phyloP scores from a whole-genome alignment of 2,113 vertebrate species.

The Piliocolobus tephrosceles region DNA sequence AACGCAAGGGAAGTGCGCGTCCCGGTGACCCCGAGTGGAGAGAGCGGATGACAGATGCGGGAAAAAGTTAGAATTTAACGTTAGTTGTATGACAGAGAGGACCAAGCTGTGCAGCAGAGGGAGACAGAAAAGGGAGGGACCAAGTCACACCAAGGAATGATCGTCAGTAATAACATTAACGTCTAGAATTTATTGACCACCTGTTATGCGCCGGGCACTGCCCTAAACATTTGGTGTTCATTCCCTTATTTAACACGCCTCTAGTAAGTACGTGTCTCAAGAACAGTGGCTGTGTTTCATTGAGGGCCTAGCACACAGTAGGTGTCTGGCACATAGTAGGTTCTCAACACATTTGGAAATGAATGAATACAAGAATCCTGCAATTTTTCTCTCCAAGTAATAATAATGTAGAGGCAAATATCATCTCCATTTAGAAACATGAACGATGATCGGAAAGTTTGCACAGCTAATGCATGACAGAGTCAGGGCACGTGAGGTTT shows the following conservation, averaged over 20 bases:
- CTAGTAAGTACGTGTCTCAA: neutral
- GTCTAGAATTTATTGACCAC: neutral
- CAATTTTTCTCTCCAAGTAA: too few species aligned
- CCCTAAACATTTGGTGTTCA: neutral
- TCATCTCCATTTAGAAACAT: neutral
- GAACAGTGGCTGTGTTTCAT: neutral
- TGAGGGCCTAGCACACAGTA: neutral
- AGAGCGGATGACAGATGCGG: neutral
- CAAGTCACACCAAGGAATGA: neutral
- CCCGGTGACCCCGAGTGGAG: accelerated
- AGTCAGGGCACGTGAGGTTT: neutral
- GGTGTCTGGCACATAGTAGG: neutral
- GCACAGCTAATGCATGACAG: accelerated
- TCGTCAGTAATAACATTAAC: neutral
- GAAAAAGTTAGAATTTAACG: neutral
- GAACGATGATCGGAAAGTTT: neutral
- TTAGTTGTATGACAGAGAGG: neutral
- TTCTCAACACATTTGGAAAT: neutral
- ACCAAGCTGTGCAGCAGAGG: neutral
- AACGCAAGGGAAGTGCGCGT: neutral
- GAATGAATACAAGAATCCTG: neutral
- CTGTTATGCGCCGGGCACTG: neutral
- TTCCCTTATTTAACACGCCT: neutral
- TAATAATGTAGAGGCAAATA: neutral
- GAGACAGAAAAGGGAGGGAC: neutral